Percentiles rank a stretch among this genome's conserved stretches.
Evolutionary conservation across 2,113 vertebrate genomes (phyloP).

Genomic region (Poecilia latipinna): DNA sequence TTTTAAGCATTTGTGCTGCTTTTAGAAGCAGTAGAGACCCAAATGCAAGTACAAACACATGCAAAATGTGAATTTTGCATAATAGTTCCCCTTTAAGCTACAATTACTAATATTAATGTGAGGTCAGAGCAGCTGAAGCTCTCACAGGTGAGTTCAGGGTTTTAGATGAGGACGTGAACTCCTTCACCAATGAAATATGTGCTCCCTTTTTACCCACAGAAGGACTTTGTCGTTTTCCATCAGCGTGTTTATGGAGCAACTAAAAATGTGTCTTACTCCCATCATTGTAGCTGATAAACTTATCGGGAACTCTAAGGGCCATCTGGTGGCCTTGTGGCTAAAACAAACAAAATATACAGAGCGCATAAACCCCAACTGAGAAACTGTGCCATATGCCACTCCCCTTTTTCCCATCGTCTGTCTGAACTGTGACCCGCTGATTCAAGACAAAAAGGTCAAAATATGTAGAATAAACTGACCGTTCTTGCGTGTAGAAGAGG

Average conservation of each 20-base stretch:
- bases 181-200: slow-evolving; percentile 37
- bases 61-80: too few species aligned
- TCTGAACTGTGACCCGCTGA: background rate
- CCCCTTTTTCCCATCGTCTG: background rate
- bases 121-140: background rate
- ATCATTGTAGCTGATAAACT: slow-evolving; percentile 1
- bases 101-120: background rate
- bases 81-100: too few species aligned
- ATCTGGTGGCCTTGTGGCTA: slow-evolving; percentile 4
- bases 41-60: too few species aligned
- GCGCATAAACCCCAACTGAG: background rate
- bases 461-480: slow-evolving; percentile 68
- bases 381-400: background rate
- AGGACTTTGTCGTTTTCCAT: slow-evolving; percentile 55
- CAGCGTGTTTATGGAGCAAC: background rate
- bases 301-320: slow-evolving; percentile 3
- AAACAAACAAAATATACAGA: slow-evolving; percentile 4
- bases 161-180: slow-evolving; percentile 9
- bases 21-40: too few species aligned
- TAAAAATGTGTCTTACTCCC: background rate
- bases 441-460: background rate
- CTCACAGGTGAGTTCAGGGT: slow-evolving; percentile 15
- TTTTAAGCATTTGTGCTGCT: too few species aligned
- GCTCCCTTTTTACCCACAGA: slow-evolving; percentile 8
- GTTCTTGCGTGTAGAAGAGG: slow-evolving; percentile 85